A percentile compares a stretch with the other conserved stretches of the same genome.
phyloP scores from a whole-genome alignment of 2,888 invertebrate species.

The Mycogona germanica region DNA sequence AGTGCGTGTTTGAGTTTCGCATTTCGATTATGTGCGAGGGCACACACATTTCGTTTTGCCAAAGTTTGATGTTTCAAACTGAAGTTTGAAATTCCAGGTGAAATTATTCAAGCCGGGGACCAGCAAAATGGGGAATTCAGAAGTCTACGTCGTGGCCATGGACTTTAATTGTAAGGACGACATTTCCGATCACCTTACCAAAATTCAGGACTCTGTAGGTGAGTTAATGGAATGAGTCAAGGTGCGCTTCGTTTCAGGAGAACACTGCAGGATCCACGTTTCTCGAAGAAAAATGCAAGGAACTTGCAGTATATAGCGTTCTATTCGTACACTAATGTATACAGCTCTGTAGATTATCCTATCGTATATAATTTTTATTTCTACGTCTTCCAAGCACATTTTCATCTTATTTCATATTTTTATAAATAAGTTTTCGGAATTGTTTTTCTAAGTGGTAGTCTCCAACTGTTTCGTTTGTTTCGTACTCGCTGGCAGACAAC shows the following conservation, averaged over 20 bases:
- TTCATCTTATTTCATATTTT: too few species aligned
- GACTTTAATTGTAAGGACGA: constrained; percentile 18
- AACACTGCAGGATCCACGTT: neutral
- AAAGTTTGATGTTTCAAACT: neutral
- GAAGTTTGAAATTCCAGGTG: constrained; percentile 39
- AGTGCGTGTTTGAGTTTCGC: neutral
- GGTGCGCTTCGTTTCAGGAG: neutral
- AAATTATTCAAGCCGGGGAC: constrained; percentile 75
- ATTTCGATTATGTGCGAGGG: neutral
- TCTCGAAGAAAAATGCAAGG: neutral
- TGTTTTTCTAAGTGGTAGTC: too few species aligned
- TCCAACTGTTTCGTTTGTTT: too few species aligned
- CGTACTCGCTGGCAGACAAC: too few species aligned
- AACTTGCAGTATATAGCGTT: neutral
- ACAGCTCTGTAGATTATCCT: too few species aligned
- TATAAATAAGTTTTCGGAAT: too few species aligned
- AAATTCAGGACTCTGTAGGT: neutral
- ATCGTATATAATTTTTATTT: too few species aligned
- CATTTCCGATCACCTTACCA: neutral
- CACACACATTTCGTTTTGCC: neutral
- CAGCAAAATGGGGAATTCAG: constrained; percentile 92
- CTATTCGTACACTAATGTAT: too few species aligned
- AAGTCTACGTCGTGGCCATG: constrained; percentile 62
- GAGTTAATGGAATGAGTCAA: neutral
- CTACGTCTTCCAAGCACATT: neutral